These are phyloP conservation scores for Bombycilla garrulus DNA, from an alignment of 2,113 vertebrate species.

Conservation along the genomic window DNA sequence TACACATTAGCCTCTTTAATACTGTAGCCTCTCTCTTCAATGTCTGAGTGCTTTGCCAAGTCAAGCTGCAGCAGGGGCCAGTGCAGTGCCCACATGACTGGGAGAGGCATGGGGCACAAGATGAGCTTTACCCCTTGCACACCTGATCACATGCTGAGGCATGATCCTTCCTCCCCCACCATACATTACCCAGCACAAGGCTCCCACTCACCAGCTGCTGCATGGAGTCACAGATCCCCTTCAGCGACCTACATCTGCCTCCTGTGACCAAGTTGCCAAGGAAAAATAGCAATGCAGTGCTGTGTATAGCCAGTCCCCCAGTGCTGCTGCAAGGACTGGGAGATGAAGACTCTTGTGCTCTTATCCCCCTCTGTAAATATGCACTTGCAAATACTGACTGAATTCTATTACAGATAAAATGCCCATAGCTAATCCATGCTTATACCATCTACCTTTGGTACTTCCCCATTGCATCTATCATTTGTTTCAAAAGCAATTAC, in stretches of 20 bases:
- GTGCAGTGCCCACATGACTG: accelerated
- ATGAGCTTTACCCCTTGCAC: not conserved
- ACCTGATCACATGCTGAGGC: not conserved
- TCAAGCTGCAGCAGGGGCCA: not conserved
- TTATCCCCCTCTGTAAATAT: not conserved
- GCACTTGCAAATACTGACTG: not conserved
- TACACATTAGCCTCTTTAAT: not conserved
- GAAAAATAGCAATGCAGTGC: not conserved
- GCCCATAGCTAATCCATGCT: not conserved
- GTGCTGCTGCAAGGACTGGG: not conserved
- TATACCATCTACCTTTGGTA: not conserved
- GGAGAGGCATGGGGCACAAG: not conserved
- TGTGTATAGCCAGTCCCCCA: not conserved
- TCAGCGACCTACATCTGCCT: not conserved
- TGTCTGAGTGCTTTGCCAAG: not conserved
- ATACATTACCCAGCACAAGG: not conserved
- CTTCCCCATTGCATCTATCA: not conserved
- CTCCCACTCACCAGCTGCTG: not conserved
- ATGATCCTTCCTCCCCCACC: not conserved
- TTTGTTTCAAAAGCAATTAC: not conserved
- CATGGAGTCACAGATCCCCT: not conserved
- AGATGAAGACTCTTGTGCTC: not conserved
- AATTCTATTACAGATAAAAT: not conserved
- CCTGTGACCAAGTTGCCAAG: not conserved
- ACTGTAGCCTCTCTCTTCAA: not conserved